Percentiles rank a stretch among this genome's conserved stretches.
Evolutionary conservation across 2,113 vertebrate species (phyloP).

Genomic region (Pavo muticus): DNA sequence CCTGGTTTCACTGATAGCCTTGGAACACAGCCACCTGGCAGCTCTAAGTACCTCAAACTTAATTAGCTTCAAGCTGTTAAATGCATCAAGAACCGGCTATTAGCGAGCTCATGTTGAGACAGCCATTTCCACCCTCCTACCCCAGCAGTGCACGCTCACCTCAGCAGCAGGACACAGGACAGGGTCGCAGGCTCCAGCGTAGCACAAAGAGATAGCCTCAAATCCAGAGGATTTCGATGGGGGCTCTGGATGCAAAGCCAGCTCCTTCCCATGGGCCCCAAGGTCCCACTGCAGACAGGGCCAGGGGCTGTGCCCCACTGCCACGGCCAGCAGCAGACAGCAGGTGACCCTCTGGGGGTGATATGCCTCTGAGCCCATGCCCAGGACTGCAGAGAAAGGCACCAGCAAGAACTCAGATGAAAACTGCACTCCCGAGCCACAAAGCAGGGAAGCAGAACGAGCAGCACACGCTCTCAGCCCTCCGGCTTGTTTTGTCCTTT

Average conservation of each 20-base stretch:
- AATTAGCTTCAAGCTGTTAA: not conserved
- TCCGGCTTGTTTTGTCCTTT: not conserved
- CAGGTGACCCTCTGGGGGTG: too few species aligned
- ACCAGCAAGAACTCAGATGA: not conserved
- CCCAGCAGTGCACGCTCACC: accelerated
- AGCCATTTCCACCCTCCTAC: not conserved
- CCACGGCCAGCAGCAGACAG: not conserved
- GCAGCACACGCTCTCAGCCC: not conserved
- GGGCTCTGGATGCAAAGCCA: accelerated
- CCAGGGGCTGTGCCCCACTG: not conserved
- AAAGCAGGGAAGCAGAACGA: not conserved
- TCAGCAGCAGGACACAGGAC: not conserved
- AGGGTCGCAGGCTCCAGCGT: accelerated
- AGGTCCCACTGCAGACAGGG: not conserved
- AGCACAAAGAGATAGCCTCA: not conserved
- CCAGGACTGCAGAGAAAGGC: not conserved
- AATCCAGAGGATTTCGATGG: not conserved
- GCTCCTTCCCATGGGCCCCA: too few species aligned
- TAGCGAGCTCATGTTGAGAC: not conserved
- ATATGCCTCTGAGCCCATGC: not conserved
- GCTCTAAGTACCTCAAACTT: not conserved
- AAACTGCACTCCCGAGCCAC: accelerated
- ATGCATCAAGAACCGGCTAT: not conserved
- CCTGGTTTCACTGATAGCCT: not conserved
- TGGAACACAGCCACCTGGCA: not conserved